Evolutionary conservation across 2,797 vertebrate species (phyloP), one percentile per base, ranked within the genome.

Genomic region (Pipistrellus pipistrellus): DNA sequence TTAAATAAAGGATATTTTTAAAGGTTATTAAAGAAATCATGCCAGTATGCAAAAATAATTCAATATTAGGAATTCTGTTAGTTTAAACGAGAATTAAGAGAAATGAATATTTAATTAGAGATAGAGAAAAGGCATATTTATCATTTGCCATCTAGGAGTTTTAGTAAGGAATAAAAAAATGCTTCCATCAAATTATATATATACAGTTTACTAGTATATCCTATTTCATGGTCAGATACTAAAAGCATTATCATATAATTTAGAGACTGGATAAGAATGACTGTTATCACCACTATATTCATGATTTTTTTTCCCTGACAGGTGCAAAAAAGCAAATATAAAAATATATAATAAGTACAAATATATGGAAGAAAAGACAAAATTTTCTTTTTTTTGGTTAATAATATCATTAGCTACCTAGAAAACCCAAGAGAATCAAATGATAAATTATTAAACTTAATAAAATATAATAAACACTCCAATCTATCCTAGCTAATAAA

Each of bases 1-100:
- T 53, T 53, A 62, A 88, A 97, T 86, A 93, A 76, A 97, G 32
- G 3, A 62, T 46, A 59, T 64, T 96, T 96, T 85, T 4, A 92
- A 89, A 88, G 23, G 46, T 15, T 93, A 25, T 76, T 77, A 68
- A 92, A 78, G 11, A 90, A 17, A 78, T 72, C 91, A 90, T 32
- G 27, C 30, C 11, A 95, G 27, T 84, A 68, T 46, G n/a, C 7
- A 91, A 90, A 38, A 90, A 81, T 72, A 96, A 88, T 75, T 69
- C 17, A 85, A 64, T 3, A 46, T 55, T 62, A 93, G 53, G 4
- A 90, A 94, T 81, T 87, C n/a, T 77, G 76, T 84, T 80, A 81
- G 30, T 80, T 88, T 85, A 78, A 95, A 81, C 55, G 46, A 84
- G 18, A 88, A 23, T 88, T 97, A 80, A 92, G n/a, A 91, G 41